Conservation (phyloP, 2,113 vertebrate genomes). For the Ardeotis arabs region DNA sequence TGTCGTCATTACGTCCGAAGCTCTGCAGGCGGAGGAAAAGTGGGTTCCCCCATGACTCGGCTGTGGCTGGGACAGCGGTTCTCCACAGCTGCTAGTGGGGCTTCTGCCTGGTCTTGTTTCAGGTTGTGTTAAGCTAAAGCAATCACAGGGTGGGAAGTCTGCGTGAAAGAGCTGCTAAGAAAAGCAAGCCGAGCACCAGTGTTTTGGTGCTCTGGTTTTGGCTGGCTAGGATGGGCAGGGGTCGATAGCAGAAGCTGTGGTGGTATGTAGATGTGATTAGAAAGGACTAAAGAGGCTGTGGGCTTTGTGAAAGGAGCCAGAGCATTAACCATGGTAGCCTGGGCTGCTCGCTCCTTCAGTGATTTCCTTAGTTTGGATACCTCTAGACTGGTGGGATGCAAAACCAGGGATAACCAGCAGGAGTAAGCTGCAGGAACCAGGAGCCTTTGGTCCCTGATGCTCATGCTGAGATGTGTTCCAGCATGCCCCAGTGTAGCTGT, state of each 20-base stretch:
- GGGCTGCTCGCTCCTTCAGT: background rate
- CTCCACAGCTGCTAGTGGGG: conserved; percentile 1
- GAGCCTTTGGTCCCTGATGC: background rate
- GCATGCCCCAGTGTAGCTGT: fast-evolving
- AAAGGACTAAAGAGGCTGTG: background rate
- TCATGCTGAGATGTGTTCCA: background rate
- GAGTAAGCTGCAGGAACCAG: background rate
- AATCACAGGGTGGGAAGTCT: background rate
- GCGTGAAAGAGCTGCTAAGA: background rate
- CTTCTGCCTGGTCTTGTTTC: background rate
- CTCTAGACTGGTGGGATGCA: background rate
- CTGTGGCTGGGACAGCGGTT: background rate
- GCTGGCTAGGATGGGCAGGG: background rate
- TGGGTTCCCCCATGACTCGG: background rate
- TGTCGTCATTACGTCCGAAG: background rate
- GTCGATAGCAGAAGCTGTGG: background rate
- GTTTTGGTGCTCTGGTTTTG: fast-evolving
- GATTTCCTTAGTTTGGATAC: background rate
- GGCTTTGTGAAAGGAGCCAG: background rate
- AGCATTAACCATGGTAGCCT: background rate
- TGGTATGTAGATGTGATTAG: background rate
- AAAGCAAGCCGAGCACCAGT: fast-evolving
- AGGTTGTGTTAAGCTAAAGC: conserved; percentile 6
- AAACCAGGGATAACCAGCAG: background rate
- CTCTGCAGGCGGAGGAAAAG: conserved; percentile 43